Percentiles rank a stretch among this genome's conserved stretches.
These are phyloP conservation scores for Diphyllodes magnificus DNA, from an alignment of 2,113 vertebrate species.

Conservation along the genomic window DNA sequence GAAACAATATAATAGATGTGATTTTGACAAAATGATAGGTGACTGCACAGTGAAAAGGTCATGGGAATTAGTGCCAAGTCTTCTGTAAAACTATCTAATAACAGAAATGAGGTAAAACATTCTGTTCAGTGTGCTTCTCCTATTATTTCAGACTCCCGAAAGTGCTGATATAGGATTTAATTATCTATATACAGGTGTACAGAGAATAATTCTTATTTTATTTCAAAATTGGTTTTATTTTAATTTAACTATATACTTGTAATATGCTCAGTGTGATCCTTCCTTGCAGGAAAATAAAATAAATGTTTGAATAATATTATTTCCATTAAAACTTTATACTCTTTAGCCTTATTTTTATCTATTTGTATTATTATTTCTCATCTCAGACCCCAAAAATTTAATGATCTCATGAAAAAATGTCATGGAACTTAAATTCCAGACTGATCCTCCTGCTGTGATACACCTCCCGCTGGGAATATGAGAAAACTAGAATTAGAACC, in stretches of 20 bases:
- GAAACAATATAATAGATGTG: not conserved
- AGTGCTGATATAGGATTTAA: not conserved
- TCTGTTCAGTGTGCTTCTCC: not conserved
- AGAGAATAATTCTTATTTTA: not conserved
- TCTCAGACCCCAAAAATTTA: not conserved
- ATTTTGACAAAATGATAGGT: not conserved
- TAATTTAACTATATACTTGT: not conserved
- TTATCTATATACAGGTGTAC: not conserved
- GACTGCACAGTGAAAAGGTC: not conserved
- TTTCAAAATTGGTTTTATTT: not conserved
- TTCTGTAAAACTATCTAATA: not conserved
- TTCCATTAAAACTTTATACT: not conserved
- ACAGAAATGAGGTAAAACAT: not conserved
- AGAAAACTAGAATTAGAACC: not conserved
- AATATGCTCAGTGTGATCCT: not conserved
- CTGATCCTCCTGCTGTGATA: not conserved
- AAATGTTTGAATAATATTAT: not conserved
- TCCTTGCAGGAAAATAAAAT: not conserved
- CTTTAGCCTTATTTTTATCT: not conserved
- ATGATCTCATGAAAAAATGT: not conserved
- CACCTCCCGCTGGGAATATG: accelerated
- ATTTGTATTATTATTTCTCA: not conserved
- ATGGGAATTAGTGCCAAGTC: not conserved
- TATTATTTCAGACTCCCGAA: not conserved
- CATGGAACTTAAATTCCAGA: not conserved